Evolutionary conservation across 2,888 invertebrate species (phyloP), one percentile per base, ranked within the genome.

Genomic region (Proisotoma minuta): DNA sequence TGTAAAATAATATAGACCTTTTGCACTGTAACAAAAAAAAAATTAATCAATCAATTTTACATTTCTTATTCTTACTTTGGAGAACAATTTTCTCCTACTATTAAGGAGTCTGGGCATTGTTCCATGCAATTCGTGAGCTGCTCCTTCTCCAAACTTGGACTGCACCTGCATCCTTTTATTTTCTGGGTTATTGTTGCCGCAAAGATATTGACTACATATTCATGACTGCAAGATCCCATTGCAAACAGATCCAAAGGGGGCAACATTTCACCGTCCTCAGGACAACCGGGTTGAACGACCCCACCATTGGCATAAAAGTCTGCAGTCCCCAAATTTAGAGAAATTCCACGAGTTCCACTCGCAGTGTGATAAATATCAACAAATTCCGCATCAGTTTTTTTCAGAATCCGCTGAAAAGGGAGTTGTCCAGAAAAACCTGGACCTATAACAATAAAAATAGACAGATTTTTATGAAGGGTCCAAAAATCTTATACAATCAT

Each of bases 271-370:
- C 15, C 34, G 15, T 43, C 43, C 18, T 20, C 43, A n/a, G 20
- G 20, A 43, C 43, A 43, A 4, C 43, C 43, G 5, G 43, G 43
- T 20, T 43, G 43, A 12, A 43, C 5, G 5, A 15, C 18, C 15
- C 43, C 43, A 5, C 43, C 43, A n/a, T 43, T 43, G 20, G 43
- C 43, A n/a, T 43, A 43, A 43, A 43, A 43, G 20, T 43, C 43
- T 5, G 20, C 43, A 43, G 15, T 15, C 4, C 43, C 43, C 43
- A 43, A 18, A 18, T 4, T 5, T n/a, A 15, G 18, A n/a, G 20
- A 20, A 20, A 18, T 18, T 12, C 43, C 43, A 43, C 15, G 18
- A 12, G 4, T n/a, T 12, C 43, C 43, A 5, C 5, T 43, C 5
- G 15, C 20, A 4, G 43, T 43, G 43, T 43, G 43, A 43, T 43